Evolutionary conservation across 2,888 invertebrate genomes (phyloP).

Genomic region (Macropis europaea): DNA sequence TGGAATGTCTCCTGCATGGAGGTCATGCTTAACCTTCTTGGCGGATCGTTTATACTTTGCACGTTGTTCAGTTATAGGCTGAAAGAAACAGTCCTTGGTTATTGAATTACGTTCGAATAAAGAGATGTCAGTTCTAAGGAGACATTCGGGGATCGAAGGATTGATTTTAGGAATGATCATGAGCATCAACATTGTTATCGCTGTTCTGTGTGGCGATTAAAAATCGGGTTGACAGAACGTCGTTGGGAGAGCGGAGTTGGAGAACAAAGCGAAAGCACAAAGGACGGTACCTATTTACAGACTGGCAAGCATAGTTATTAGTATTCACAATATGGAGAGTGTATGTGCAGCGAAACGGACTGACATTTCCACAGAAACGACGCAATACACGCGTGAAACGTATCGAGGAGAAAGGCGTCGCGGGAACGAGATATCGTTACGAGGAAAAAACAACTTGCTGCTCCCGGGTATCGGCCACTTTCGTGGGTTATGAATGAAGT

Average conservation of each 20-base stretch:
- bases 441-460: neutral
- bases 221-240: too few species aligned
- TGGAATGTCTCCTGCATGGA: constrained; percentile 82
- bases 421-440: neutral
- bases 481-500: neutral
- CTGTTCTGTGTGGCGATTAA: too few species aligned
- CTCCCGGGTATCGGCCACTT: too few species aligned
- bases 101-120: too few species aligned
- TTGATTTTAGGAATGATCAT: too few species aligned
- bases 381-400: neutral
- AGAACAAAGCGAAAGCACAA: too few species aligned
- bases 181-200: too few species aligned
- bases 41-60: neutral
- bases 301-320: too few species aligned
- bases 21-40: neutral
- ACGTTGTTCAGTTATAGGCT: neutral
- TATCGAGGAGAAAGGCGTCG: neutral
- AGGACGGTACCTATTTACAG: neutral
- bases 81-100: neutral
- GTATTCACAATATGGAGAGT: neutral
- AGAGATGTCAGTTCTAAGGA: too few species aligned
- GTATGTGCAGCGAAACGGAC: neutral
- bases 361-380: neutral
- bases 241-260: neutral
- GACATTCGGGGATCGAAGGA: too few species aligned